Evolutionary conservation across 2,888 invertebrate genomes (phyloP).

Genomic region (Calliopum simillimum): DNA sequence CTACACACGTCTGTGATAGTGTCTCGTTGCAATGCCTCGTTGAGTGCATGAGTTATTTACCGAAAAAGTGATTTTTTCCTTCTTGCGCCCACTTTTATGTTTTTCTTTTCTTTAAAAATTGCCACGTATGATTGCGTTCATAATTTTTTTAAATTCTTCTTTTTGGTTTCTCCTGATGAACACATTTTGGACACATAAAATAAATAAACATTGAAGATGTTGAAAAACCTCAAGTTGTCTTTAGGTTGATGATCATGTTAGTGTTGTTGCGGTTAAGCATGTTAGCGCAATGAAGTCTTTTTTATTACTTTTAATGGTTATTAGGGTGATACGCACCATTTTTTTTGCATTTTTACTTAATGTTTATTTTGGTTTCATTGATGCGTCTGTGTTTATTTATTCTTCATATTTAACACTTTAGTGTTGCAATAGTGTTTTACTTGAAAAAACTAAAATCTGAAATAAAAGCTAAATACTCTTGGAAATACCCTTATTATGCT

Average conservation of each 20-base stretch:
- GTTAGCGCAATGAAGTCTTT: conserved; percentile 2
- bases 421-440: no score
- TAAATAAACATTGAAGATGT: conserved; percentile 28
- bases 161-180: conserved; percentile 29
- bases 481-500: no score
- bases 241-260: not conserved
- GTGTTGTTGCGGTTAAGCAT: conserved; percentile 1
- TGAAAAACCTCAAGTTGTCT: conserved; percentile 14
- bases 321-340: not conserved
- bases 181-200: conserved; percentile 39
- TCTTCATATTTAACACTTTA: no score
- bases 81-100: not conserved
- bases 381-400: no score
- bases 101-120: not conserved
- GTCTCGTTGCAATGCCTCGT: conserved; percentile 29
- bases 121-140: not conserved
- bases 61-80: conserved; percentile 5
- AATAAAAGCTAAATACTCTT: no score
- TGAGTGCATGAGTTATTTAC: conserved; percentile 17
- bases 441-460: no score
- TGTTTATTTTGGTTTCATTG: not conserved
- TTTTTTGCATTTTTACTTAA: not conserved
- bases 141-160: not conserved
- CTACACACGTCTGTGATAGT: conserved; percentile 10
- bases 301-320: conserved; percentile 9